phyloP scores from a whole-genome alignment of 2,797 vertebrate species.

The Rhinoraja longicauda region DNA sequence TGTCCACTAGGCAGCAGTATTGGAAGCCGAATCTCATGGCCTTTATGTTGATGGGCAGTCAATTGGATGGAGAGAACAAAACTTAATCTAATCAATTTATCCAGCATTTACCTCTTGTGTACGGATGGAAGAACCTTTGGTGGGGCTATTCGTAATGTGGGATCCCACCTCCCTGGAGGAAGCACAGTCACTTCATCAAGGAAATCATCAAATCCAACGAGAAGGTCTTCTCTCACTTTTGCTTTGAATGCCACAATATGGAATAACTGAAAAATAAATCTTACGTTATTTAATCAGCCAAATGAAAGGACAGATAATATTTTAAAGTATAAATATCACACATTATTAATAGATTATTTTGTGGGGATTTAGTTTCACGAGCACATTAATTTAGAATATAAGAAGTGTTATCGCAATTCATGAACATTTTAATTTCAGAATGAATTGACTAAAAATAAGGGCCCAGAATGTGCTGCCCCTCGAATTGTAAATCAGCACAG shows the following conservation, averaged over 20 bases:
- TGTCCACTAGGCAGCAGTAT: not conserved
- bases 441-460: not conserved
- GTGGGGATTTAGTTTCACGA: not conserved
- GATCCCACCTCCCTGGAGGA: constrained; percentile 64
- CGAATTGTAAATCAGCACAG: not conserved
- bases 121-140: constrained; percentile 49
- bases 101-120: constrained; percentile 54
- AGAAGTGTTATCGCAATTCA: not conserved
- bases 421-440: not conserved
- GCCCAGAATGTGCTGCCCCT: not conserved
- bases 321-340: not conserved
- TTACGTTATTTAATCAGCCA: not conserved
- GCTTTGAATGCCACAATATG: constrained; percentile 53
- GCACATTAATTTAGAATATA: not conserved
- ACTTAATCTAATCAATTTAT: not conserved
- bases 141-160: constrained; percentile 54
- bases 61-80: not conserved
- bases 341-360: not conserved
- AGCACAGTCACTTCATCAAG: constrained; percentile 61
- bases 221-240: constrained; percentile 52
- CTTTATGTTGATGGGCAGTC: not conserved
- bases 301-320: not conserved
- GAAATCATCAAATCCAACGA: constrained; percentile 56
- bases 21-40: not conserved
- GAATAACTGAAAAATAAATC: constrained; percentile 52